Conservation (phyloP, 1,140 invertebrate species). For the Goniozus legneri region DNA sequence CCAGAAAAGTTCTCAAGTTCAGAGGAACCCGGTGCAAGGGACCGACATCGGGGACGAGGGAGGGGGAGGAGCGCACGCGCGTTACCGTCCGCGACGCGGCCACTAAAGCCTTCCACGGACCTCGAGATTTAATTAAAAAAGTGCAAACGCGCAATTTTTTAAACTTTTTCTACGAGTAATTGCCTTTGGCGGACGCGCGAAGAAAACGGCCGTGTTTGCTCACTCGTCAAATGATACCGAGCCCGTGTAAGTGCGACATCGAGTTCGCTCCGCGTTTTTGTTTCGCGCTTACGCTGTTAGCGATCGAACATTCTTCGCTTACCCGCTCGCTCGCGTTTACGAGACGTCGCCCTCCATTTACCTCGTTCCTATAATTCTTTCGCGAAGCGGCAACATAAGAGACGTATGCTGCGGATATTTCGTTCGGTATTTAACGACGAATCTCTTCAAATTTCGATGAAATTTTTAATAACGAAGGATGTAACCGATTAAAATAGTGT, state of each 20-base stretch:
- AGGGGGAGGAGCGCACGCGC: neutral
- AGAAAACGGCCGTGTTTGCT: conserved; percentile 8
- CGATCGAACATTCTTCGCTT: too few relatives aligned
- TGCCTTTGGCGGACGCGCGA: neutral
- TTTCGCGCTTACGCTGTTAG: neutral
- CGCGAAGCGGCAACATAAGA: too few relatives aligned
- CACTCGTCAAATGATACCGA: conserved; percentile 13
- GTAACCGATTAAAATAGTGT: too few relatives aligned
- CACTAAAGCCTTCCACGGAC: conserved; percentile 10
- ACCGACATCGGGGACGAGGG: neutral
- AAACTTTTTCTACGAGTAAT: conserved; percentile 19
- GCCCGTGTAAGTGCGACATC: too few relatives aligned
- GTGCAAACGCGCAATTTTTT: conserved; percentile 26
- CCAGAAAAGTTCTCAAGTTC: conserved; percentile 23
- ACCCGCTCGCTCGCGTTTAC: too few relatives aligned
- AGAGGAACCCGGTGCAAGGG: neutral
- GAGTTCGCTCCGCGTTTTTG: too few relatives aligned
- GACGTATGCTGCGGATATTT: too few relatives aligned
- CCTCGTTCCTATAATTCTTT: too few relatives aligned
- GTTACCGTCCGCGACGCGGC: conserved; percentile 16
- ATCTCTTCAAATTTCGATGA: too few relatives aligned
- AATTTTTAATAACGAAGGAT: too few relatives aligned
- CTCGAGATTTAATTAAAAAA: conserved; percentile 34
- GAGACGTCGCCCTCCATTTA: too few relatives aligned
- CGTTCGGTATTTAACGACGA: too few relatives aligned